phyloP scores from a whole-genome alignment of 2,888 invertebrate species.

The Tetanocera ferruginea region DNA sequence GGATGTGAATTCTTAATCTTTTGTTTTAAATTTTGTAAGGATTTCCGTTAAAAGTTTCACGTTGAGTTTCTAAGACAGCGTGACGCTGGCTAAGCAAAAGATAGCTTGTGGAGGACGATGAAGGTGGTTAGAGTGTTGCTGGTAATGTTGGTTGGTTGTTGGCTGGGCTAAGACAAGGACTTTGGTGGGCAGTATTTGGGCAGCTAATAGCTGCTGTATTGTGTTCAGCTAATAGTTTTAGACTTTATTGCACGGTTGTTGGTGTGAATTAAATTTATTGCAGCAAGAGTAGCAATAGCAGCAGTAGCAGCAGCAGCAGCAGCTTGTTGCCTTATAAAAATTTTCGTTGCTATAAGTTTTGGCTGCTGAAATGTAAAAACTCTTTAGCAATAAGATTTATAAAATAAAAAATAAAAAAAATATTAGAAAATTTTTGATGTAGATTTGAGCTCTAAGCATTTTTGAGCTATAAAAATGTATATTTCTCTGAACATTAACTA shows the following conservation, averaged over 20 bases:
- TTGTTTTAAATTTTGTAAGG: slow-evolving; percentile 39
- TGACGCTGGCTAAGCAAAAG: not conserved
- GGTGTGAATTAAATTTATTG: too few relatives aligned
- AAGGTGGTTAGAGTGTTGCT: not conserved
- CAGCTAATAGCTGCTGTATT: not conserved
- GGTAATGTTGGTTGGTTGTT: not conserved
- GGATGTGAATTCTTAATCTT: slow-evolving; percentile 37
- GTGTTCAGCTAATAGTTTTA: slow-evolving; percentile 2
- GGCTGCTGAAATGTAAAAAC: too few relatives aligned
- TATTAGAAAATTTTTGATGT: too few relatives aligned
- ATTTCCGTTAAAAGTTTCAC: slow-evolving; percentile 30
- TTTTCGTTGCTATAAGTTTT: too few relatives aligned
- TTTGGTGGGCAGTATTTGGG: not conserved
- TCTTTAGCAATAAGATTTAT: too few relatives aligned
- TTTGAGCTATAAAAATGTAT: too few relatives aligned
- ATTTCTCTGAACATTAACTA: too few relatives aligned
- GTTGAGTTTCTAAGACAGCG: slow-evolving; percentile 13
- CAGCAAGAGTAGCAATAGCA: too few relatives aligned
- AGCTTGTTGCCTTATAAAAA: too few relatives aligned
- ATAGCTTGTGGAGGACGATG: not conserved
- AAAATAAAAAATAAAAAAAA: too few relatives aligned
- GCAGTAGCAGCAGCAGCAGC: too few relatives aligned
- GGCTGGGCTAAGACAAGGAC: not conserved
- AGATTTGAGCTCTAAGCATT: too few relatives aligned
- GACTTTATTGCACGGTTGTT: not conserved